A percentile compares a stretch with the other conserved stretches of the same genome.
Conservation (phyloP, 2,113 vertebrate species). For the Cavia aperea region DNA sequence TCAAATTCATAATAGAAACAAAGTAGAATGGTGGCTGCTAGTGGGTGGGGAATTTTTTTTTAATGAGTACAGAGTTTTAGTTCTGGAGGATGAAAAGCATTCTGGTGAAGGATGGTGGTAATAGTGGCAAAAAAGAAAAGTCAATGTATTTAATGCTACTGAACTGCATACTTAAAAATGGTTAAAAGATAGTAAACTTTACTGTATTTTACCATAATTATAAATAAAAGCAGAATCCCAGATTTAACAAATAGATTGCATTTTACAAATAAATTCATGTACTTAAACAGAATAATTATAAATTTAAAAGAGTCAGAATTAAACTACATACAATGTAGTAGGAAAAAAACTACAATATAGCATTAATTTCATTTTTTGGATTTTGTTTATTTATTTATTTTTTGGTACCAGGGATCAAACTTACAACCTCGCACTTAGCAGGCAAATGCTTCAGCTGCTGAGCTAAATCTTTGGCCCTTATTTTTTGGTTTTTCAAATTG, state of each 20-base stretch:
- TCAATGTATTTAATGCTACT: background rate
- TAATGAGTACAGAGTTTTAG: background rate
- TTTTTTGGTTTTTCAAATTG: conserved; percentile 6
- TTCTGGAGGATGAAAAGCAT: conserved; percentile 23
- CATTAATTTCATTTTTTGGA: background rate
- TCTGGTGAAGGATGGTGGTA: background rate
- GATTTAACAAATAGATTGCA: background rate
- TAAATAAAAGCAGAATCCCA: background rate
- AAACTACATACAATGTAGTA: background rate
- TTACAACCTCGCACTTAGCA: too few relatives aligned
- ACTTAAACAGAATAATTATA: conserved; percentile 18
- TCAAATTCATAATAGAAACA: conserved; percentile 26
- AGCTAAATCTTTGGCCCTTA: background rate
- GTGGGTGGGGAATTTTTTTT: background rate
- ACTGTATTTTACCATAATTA: conserved; percentile 29
- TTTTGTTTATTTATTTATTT: background rate
- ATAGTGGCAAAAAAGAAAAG: background rate
- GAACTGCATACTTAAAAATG: background rate
- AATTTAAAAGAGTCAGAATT: conserved; percentile 11
- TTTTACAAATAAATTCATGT: conserved; percentile 22
- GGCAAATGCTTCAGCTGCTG: too few relatives aligned
- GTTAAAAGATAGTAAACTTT: background rate
- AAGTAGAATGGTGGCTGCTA: background rate
- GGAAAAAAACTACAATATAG: background rate
- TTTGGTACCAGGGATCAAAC: too few relatives aligned